phyloP scores from a whole-genome alignment of 2,797 vertebrate species.

The Leptodactylus fallax region DNA sequence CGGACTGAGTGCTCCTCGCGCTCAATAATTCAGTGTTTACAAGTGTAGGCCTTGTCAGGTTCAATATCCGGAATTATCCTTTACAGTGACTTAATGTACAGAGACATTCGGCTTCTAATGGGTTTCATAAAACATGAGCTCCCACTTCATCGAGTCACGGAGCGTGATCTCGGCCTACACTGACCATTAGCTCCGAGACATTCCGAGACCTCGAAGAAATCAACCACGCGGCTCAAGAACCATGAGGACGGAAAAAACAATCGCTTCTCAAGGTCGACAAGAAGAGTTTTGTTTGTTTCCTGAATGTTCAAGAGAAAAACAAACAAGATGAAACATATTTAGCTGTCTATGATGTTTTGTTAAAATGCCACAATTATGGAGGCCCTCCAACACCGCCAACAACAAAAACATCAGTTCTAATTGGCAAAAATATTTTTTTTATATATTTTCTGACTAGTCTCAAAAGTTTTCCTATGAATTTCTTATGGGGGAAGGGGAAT shows the following conservation, averaged over 20 bases:
- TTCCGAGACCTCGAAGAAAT: conserved; percentile 2
- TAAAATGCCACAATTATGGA: too few species aligned
- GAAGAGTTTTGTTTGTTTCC: not conserved
- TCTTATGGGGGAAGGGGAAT: too few species aligned
- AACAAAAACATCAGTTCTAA: too few species aligned
- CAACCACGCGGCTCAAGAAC: not conserved
- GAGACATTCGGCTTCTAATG: not conserved
- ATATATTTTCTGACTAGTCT: too few species aligned
- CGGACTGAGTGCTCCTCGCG: not conserved
- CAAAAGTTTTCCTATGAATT: too few species aligned
- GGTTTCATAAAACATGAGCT: conserved; percentile 33
- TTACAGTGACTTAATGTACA: not conserved
- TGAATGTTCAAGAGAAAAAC: not conserved
- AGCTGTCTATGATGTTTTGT: too few species aligned
- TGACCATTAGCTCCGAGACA: conserved; percentile 33
- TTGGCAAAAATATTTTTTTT: too few species aligned
- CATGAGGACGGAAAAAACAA: not conserved
- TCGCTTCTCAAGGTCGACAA: not conserved
- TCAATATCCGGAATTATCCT: conserved; percentile 6
- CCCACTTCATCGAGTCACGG: not conserved
- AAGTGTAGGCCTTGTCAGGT: conserved; percentile 29
- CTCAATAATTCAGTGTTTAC: conserved; percentile 37
- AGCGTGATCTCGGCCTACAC: not conserved
- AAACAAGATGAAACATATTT: not conserved
- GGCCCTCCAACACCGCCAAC: too few species aligned